A percentile compares a stretch with the other conserved stretches of the same genome.
Conservation (phyloP, 30 jellyfish, hydroid and myxozoan species). For the Aurelia sp. region DNA sequence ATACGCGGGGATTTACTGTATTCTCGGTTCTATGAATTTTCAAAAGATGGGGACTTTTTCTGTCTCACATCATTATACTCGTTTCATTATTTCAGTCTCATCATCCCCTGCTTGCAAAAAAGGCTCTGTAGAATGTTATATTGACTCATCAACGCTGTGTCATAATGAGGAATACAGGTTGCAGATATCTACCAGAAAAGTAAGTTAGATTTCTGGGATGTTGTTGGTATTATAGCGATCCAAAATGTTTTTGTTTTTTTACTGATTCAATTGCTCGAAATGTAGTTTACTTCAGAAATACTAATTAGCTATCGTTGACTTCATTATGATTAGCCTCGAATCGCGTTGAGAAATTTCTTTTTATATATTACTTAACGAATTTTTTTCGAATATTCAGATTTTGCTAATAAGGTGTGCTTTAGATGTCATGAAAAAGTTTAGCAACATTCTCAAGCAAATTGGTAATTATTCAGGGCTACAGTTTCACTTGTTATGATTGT, state of each 20-base stretch:
- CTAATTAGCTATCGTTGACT: background rate
- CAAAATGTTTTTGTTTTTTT: background rate
- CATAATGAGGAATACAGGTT: constrained; percentile 72
- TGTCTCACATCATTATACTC: too few relatives aligned
- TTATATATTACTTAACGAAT: background rate
- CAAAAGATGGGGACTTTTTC: too few relatives aligned
- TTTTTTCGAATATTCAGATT: background rate
- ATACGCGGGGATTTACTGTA: too few relatives aligned
- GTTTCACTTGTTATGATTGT: too few relatives aligned
- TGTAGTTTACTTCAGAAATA: background rate
- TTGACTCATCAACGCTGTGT: constrained; percentile 48
- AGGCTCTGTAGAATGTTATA: constrained; percentile 61
- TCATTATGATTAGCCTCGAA: background rate
- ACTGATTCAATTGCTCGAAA: background rate
- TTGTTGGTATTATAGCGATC: background rate
- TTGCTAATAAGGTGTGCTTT: too few relatives aligned
- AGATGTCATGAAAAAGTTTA: too few relatives aligned
- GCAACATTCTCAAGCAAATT: too few relatives aligned
- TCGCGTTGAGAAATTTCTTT: background rate
- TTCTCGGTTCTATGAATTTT: too few relatives aligned
- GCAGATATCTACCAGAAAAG: constrained; percentile 76
- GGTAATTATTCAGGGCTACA: too few relatives aligned
- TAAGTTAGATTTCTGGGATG: background rate
- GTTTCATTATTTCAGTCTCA: constrained; percentile 9
- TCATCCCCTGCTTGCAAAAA: constrained; percentile 4